Evolutionary conservation across 2,888 invertebrate species (phyloP), one percentile per base, ranked within the genome.

Genomic region (Ochlodes sylvanus): DNA sequence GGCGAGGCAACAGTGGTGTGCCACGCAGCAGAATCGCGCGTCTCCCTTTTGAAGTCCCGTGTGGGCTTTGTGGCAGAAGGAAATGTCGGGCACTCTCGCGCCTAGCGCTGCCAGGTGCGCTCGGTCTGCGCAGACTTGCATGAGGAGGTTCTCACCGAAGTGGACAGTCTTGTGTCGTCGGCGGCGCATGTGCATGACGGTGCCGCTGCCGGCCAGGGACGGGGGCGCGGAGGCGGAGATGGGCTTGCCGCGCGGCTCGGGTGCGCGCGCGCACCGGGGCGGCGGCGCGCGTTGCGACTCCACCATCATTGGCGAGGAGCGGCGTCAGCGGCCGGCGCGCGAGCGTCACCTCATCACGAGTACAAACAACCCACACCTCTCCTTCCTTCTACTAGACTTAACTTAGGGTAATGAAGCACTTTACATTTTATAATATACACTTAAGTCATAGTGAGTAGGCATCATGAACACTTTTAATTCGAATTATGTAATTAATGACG

Each of bases 101-200:
- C 94, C 94, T 65, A 93, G 86, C 55, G 93, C 92, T 54, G 93
- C 88, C 72, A 93, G 82, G 76, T 93, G 93, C 17, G 93, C 95
- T 68, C 96, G 94, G 86, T 96, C 96, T 73, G 96, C 95, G 86
- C 96, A 96, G 63, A 96, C 96, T 86, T 96, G 96, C 86, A 96
- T 94, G 75, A 96, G 86, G 34, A 96, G 93, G 85, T 96, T 96
- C 82, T 96, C 96, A 69, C 96, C 96, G 82, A 96, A 96, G 87
- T 96, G 96, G 62, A 96, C 96, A 61, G 96, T 96, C 88, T 96
- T 96, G 89, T 96, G 96, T 69, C 96, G 94, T 66, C 96, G 94
- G 69, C 96, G 94, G 64, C 96, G 95, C 70, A 95, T 90, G 76
- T 95, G 95, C 82, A 96, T 92, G 76, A 87, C 85, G 76, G 86